phyloP scores from a whole-genome alignment of 2,797 vertebrate species.

The Brachymystax lenok region DNA sequence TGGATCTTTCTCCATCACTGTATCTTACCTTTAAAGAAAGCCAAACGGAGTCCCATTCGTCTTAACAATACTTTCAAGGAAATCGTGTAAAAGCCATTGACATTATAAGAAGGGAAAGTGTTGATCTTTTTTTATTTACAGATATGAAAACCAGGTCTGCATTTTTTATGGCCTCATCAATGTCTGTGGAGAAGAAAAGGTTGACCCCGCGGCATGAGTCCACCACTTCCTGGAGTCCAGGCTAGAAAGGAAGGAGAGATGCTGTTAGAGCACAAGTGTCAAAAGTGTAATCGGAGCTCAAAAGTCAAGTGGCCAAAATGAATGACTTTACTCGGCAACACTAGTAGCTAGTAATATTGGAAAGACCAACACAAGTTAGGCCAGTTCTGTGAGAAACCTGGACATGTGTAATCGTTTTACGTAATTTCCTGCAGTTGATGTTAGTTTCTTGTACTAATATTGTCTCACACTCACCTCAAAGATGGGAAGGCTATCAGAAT shows the following conservation, averaged over 20 bases:
- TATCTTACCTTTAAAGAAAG: background rate
- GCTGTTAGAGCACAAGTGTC: background rate
- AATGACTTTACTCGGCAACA: background rate
- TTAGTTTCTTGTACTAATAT: background rate
- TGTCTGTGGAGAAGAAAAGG: conserved; percentile 87
- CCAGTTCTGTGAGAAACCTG: background rate
- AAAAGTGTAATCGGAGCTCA: background rate
- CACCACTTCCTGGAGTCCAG: conserved; percentile 86
- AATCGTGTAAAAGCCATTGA: background rate
- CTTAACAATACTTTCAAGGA: background rate
- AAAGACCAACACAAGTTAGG: no score
- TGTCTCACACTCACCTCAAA: conserved; percentile 79
- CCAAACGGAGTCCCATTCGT: background rate
- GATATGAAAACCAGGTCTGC: conserved; percentile 90
- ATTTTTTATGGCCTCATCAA: conserved; percentile 85
- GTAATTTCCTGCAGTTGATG: background rate
- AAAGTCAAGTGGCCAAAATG: background rate
- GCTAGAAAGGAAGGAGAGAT: conserved; percentile 63
- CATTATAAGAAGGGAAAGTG: background rate
- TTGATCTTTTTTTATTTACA: conserved; percentile 70
- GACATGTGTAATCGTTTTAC: background rate
- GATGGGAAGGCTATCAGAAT: conserved; percentile 84
- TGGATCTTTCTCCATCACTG: background rate
- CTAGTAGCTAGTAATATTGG: background rate
- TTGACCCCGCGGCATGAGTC: conserved; percentile 86